Conservation (phyloP, 2,113 vertebrate genomes). For the Noturus placidus region DNA sequence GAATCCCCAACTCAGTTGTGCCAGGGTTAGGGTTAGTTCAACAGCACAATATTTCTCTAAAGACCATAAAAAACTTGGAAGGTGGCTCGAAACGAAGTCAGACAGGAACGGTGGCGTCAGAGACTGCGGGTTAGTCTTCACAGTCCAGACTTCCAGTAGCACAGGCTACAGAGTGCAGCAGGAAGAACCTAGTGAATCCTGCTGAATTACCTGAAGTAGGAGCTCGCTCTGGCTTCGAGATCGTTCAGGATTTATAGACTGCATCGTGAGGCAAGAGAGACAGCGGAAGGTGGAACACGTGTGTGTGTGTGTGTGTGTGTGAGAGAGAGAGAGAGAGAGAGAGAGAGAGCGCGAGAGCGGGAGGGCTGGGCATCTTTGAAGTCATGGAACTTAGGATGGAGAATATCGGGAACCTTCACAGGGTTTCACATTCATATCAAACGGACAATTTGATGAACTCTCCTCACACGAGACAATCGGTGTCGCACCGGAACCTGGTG, state of each 20-base stretch:
- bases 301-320: slow-evolving; percentile 52
- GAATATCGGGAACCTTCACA: slow-evolving; percentile 90
- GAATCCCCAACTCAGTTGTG: neutral
- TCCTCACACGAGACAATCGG: slow-evolving; percentile 80
- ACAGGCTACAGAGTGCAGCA: neutral
- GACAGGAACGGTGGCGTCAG: neutral
- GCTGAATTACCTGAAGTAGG: neutral
- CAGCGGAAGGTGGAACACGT: slow-evolving; percentile 54
- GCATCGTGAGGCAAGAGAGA: neutral
- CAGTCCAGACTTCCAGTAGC: neutral
- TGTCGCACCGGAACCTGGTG: slow-evolving; percentile 88
- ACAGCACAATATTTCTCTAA: neutral
- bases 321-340: slow-evolving; percentile 52
- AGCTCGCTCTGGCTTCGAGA: neutral
- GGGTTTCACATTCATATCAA: slow-evolving; percentile 86
- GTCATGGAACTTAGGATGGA: slow-evolving; percentile 96
- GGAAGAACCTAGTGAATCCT: neutral
- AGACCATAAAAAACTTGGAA: neutral
- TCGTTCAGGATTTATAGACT: neutral
- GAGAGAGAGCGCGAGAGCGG: slow-evolving; percentile 55
- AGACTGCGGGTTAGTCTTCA: neutral
- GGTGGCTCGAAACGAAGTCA: neutral
- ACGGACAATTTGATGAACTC: slow-evolving; percentile 90
- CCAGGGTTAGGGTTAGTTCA: neutral
- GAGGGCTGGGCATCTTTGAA: slow-evolving; percentile 55